Conservation (phyloP, 2,113 vertebrate species). For the Microtus pennsylvanicus region DNA sequence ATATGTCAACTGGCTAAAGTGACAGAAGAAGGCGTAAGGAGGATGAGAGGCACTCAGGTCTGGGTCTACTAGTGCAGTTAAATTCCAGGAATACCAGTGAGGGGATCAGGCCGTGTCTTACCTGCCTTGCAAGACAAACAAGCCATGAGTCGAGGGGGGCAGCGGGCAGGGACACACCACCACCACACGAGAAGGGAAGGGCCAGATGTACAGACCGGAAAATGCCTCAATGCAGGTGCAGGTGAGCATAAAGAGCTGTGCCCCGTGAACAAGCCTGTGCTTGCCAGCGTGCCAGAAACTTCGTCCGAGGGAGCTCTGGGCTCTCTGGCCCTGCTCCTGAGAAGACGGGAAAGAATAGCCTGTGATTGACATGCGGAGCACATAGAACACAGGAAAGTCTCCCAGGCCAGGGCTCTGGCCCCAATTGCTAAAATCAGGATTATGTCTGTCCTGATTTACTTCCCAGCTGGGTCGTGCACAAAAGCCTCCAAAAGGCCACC, state of each 20-base stretch:
- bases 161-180: neutral
- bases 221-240: conserved; percentile 65
- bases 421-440: conserved; percentile 63
- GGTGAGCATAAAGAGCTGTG: conserved; percentile 53
- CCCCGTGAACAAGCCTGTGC: neutral
- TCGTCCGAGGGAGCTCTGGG: neutral
- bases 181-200: conserved; percentile 14
- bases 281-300: conserved; percentile 25
- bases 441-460: conserved; percentile 63
- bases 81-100: conserved; percentile 79
- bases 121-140: conserved; percentile 78
- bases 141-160: conserved; percentile 25
- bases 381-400: conserved; percentile 36
- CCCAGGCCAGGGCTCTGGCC: conserved; percentile 21
- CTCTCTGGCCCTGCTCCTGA: neutral
- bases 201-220: conserved; percentile 68
- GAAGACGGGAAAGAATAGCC: neutral
- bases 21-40: conserved; percentile 59
- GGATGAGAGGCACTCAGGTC: conserved; percentile 6
- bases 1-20: conserved; percentile 53
- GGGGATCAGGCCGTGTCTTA: conserved; percentile 69
- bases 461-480: conserved; percentile 59
- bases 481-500: conserved; percentile 42
- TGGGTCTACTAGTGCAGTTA: conserved; percentile 56
- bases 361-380: neutral